Percentiles rank a stretch among this genome's conserved stretches.
phyloP scores from a whole-genome alignment of 2,888 invertebrate genomes.

The Xestoiulus laeticollis region DNA sequence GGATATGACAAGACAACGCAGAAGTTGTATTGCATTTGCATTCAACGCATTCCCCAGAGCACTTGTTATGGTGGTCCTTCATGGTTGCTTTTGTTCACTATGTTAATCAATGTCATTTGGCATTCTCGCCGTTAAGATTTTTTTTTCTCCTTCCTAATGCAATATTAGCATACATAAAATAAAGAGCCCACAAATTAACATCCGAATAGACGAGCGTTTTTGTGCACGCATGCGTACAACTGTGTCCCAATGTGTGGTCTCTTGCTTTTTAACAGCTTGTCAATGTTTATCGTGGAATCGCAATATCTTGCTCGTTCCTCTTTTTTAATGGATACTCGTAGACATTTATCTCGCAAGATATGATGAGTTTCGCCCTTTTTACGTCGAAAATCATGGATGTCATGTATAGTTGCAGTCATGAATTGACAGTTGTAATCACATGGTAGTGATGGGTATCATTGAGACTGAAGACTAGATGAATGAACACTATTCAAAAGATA shows the following conservation, averaged over 20 bases:
- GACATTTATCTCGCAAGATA: background rate
- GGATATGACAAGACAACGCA: background rate
- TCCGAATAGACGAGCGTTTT: background rate
- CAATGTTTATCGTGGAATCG: background rate
- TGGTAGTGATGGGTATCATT: background rate
- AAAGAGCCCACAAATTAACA: background rate
- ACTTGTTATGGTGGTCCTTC: background rate
- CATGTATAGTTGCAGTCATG: background rate
- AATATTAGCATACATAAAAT: conserved; percentile 5
- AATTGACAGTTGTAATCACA: no score
- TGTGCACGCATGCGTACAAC: background rate
- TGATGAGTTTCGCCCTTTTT: no score
- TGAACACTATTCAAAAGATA: no score
- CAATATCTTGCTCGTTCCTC: background rate
- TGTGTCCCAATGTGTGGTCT: background rate
- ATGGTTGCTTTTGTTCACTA: background rate
- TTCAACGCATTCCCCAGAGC: conserved; percentile 6
- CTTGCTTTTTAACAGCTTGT: background rate
- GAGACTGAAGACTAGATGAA: no score
- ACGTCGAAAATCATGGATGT: background rate
- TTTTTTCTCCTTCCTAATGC: background rate
- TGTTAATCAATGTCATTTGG: background rate
- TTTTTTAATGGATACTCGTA: background rate
- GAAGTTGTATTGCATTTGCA: background rate
- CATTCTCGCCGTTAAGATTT: background rate